Conservation (phyloP, 37 sponge, comb jelly and placozoan genomes). For the Cladorhizidae sp. region DNA sequence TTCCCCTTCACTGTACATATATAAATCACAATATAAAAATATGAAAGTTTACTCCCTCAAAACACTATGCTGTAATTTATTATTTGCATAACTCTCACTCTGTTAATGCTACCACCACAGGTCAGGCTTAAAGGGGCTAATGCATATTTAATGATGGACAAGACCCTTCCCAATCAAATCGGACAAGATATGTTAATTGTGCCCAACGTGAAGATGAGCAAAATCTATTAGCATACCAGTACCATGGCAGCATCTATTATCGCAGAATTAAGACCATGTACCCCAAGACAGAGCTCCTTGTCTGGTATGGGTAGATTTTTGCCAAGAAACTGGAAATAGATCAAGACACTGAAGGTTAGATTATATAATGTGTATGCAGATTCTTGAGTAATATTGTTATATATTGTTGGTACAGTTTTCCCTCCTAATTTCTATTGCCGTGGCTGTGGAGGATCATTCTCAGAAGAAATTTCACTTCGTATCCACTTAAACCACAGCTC, state of each 20-base stretch:
- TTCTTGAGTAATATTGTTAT: no score
- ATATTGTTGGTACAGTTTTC: no score
- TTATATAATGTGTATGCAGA: no score
- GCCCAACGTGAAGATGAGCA: slow-evolving; percentile 87
- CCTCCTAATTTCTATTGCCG: slow-evolving; percentile 13
- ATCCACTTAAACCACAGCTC: slow-evolving; percentile 46
- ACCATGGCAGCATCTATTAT: slow-evolving; percentile 78
- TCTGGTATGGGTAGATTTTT: slow-evolving; percentile 86
- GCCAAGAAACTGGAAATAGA: slow-evolving; percentile 65
- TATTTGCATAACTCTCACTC: no score
- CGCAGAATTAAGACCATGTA: slow-evolving; percentile 64
- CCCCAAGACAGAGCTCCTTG: slow-evolving; percentile 67
- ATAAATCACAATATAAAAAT: no score
- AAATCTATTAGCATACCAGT: slow-evolving; percentile 93
- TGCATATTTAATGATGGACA: slow-evolving; percentile 68
- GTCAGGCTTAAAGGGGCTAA: no score
- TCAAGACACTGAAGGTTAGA: neutral
- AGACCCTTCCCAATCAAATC: slow-evolving; percentile 60
- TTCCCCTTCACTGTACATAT: no score
- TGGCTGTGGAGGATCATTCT: slow-evolving; percentile 44
- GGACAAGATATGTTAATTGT: slow-evolving; percentile 90
- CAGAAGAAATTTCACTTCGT: slow-evolving; percentile 40
- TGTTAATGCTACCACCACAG: no score
- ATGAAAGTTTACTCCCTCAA: no score
- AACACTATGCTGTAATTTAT: no score